Evolutionary conservation across 2,888 invertebrate species (phyloP).

Genomic region (Eupithecia tripunctaria): DNA sequence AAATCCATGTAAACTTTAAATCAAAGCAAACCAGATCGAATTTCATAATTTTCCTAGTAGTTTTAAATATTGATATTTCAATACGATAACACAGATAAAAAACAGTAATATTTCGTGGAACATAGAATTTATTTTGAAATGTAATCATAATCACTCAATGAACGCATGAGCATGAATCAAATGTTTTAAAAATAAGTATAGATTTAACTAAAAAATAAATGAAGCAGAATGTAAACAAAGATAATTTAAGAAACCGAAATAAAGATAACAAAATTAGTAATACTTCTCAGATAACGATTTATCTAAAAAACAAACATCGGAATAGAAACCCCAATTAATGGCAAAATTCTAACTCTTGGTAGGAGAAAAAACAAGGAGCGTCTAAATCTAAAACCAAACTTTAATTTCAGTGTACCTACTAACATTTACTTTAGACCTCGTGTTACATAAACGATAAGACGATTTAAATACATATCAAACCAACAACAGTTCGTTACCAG

Average conservation of each 20-base stretch:
- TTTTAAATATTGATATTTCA: not conserved
- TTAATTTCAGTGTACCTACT: not conserved
- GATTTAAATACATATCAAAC: not conserved
- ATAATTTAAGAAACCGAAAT: constrained; percentile 47
- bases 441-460: not conserved
- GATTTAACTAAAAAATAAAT: constrained; percentile 15
- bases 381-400: not conserved
- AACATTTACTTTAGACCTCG: not conserved
- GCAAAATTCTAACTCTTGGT: not conserved
- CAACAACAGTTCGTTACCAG: not conserved
- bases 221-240: constrained; percentile 43
- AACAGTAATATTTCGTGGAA: not conserved
- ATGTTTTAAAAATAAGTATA: constrained; percentile 16
- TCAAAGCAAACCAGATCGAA: not conserved
- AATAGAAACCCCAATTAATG: not conserved
- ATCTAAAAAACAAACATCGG: not conserved
- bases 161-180: constrained; percentile 7
- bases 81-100: not conserved
- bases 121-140: constrained; percentile 3
- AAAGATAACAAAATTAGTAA: constrained; percentile 42
- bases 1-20: not conserved
- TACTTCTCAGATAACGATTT: constrained; percentile 14
- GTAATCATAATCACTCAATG: not conserved
- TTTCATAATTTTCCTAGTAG: not conserved
- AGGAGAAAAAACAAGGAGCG: not conserved